Evolutionary conservation across 2,113 vertebrate species (phyloP).

Genomic region (Platysteira castanea): DNA sequence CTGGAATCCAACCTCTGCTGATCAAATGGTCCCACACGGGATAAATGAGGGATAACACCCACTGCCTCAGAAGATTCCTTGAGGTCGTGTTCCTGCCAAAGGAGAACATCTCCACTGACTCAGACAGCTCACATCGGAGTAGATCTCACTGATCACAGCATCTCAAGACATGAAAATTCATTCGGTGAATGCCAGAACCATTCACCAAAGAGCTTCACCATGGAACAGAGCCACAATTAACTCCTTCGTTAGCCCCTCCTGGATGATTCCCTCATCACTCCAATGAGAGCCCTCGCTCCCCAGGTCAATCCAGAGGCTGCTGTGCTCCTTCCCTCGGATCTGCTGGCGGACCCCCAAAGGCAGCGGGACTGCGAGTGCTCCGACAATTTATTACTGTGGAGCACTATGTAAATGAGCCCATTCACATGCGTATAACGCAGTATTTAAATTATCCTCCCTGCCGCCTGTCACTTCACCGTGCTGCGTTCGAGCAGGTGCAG

Average conservation of each 20-base stretch:
- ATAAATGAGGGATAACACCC: background rate
- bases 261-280: background rate
- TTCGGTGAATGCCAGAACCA: background rate
- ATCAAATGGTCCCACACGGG: rapidly evolving
- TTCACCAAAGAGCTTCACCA: background rate
- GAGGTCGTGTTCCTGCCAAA: rapidly evolving
- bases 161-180: background rate
- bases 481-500: background rate
- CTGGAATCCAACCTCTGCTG: background rate
- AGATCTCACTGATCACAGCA: background rate
- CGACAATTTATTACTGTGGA: background rate
- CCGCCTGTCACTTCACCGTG: background rate
- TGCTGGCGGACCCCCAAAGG: background rate
- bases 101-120: rapidly evolving
- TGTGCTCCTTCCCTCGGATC: background rate
- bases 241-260: background rate
- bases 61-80: rapidly evolving
- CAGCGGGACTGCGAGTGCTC: background rate
- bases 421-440: background rate
- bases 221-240: background rate
- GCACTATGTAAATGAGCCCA: background rate
- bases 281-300: background rate
- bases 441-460: background rate
- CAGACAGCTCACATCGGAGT: background rate
- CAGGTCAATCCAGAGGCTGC: background rate